Evolutionary conservation across 2,113 vertebrate genomes (phyloP).

Genomic region (Haplotaxodon microlepis): DNA sequence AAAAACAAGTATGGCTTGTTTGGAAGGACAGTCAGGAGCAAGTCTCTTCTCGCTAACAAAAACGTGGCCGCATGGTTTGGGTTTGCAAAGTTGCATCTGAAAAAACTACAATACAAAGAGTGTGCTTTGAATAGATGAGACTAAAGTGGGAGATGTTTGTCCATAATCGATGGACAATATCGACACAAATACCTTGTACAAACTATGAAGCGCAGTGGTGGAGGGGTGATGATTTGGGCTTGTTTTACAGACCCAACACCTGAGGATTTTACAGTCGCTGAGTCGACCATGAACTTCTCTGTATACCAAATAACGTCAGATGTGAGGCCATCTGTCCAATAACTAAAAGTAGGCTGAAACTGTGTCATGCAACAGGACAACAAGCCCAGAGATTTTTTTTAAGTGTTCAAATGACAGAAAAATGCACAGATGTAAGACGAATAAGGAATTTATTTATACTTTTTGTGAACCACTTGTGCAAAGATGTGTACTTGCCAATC

Average conservation of each 20-base stretch:
- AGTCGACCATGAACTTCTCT: not conserved
- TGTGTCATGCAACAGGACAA: accelerated
- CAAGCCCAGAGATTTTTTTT: accelerated
- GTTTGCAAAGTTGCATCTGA: not conserved
- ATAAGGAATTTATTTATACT: not conserved
- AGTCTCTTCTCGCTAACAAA: accelerated
- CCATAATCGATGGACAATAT: not conserved
- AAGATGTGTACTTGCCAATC: not conserved
- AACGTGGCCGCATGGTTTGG: not conserved
- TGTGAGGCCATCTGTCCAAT: not conserved
- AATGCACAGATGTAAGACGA: not conserved
- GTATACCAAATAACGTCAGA: not conserved
- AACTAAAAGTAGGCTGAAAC: not conserved
- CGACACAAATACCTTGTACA: not conserved
- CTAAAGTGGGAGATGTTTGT: not conserved
- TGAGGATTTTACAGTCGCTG: not conserved
- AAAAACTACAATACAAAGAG: not conserved
- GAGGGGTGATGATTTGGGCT: not conserved
- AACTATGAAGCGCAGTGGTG: not conserved
- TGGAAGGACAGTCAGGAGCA: not conserved
- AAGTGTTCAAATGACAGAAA: not conserved
- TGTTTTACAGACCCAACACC: not conserved
- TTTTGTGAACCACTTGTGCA: not conserved
- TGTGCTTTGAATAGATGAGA: not conserved
- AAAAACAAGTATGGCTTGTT: not conserved